These are phyloP conservation scores for Augochlorella aurata DNA, from an alignment of 2,888 invertebrate species.

Conservation along the genomic window DNA sequence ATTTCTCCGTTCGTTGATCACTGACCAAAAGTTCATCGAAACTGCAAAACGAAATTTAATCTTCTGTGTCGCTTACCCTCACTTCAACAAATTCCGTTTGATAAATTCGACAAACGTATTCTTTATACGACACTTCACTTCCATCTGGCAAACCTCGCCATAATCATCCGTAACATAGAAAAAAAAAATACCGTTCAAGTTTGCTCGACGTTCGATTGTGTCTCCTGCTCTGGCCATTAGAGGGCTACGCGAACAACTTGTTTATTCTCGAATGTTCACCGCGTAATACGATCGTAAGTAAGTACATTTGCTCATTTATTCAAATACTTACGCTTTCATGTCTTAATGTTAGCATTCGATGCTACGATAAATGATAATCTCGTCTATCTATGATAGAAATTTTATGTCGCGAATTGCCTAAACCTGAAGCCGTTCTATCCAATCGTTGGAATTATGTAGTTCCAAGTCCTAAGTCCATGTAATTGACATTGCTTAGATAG, in stretches of 20 bases:
- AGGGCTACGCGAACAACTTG: background rate
- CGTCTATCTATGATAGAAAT: no score
- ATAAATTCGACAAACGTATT: slow-evolving; percentile 44
- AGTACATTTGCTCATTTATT: no score
- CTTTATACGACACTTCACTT: slow-evolving; percentile 64
- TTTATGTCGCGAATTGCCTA: no score
- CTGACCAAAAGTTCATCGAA: background rate
- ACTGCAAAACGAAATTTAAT: background rate
- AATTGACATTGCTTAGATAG: no score
- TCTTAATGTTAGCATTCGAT: no score
- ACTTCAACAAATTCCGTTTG: slow-evolving; percentile 53
- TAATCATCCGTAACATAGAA: slow-evolving; percentile 60
- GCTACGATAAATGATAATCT: no score
- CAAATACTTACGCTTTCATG: no score
- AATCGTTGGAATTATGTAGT: no score
- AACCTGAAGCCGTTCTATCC: no score
- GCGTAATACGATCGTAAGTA: no score
- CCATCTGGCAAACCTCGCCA: slow-evolving; percentile 67
- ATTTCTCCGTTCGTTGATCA: background rate
- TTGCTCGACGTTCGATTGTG: slow-evolving; percentile 11
- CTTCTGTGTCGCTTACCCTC: slow-evolving; percentile 33
- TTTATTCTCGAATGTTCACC: slow-evolving; percentile 6
- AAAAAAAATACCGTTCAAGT: slow-evolving; percentile 30
- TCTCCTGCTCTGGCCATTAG: background rate
- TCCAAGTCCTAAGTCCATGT: no score